A percentile compares a stretch with the other conserved stretches of the same genome.
Conservation (phyloP, 2,113 vertebrate genomes). For the Pelecanus crispus region DNA sequence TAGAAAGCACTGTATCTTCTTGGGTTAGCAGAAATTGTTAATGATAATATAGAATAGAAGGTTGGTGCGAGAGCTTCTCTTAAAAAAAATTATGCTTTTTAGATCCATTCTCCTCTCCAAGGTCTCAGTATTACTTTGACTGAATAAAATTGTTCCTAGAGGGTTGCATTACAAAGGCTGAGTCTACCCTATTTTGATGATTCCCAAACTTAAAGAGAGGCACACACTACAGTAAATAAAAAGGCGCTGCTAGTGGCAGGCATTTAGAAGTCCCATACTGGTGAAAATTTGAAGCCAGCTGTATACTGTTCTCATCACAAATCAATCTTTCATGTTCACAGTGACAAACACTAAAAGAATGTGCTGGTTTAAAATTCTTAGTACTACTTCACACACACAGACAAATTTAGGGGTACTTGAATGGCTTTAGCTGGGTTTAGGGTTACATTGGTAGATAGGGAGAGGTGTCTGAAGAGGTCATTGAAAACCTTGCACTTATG, state of each 20-base stretch:
- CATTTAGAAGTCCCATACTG: constrained; percentile 52
- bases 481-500: background rate
- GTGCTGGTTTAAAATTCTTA: background rate
- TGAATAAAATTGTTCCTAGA: constrained; percentile 63
- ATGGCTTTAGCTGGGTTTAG: background rate
- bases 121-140: constrained; percentile 47
- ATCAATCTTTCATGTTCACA: constrained; percentile 26
- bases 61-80: constrained; percentile 21
- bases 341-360: constrained; percentile 16
- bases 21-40: constrained; percentile 62
- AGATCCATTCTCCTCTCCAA: constrained; percentile 49
- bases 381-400: background rate
- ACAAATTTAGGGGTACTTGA: background rate
- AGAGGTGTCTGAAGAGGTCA: background rate
- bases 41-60: constrained; percentile 36
- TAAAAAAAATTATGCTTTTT: constrained; percentile 55
- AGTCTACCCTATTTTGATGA: constrained; percentile 55
- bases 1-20: constrained; percentile 17
- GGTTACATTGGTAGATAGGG: background rate
- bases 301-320: background rate
- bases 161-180: constrained; percentile 56
- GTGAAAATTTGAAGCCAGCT: constrained; percentile 21
- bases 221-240: constrained; percentile 57
- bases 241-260: background rate
- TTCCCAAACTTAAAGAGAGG: constrained; percentile 50